These are phyloP conservation scores for Baryphthengus martii DNA, from an alignment of 2,113 vertebrate species.

Conservation along the genomic window DNA sequence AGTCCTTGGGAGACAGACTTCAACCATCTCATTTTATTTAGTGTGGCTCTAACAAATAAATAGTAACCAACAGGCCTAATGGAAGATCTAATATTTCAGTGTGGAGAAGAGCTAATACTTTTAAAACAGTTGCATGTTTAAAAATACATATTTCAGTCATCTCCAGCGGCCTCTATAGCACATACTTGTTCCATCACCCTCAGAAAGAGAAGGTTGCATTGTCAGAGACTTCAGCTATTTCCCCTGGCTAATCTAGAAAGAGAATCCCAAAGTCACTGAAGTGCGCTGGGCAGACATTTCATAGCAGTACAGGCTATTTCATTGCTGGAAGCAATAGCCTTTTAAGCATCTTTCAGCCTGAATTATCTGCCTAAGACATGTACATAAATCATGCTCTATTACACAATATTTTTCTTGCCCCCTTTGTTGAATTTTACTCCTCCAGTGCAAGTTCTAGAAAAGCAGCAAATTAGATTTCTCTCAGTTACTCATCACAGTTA, in stretches of 20 bases:
- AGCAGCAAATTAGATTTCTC: constrained; percentile 5
- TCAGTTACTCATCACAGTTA: constrained; percentile 13
- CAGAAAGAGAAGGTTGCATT: constrained; percentile 41
- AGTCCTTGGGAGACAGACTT: not conserved
- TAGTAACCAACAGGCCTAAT: not conserved
- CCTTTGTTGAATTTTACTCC: not conserved
- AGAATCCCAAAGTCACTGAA: constrained; percentile 61
- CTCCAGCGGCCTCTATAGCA: not conserved
- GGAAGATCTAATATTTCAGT: not conserved
- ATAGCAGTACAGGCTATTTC: constrained; percentile 48
- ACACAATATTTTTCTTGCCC: not conserved
- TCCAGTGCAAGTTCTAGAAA: constrained; percentile 9
- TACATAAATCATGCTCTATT: constrained; percentile 56
- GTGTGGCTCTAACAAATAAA: not conserved
- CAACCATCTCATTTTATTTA: not conserved
- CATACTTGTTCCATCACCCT: not conserved
- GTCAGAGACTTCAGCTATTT: constrained; percentile 48
- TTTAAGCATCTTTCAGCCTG: constrained; percentile 60
- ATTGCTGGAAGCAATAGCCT: constrained; percentile 59
- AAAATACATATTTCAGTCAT: constrained; percentile 16
- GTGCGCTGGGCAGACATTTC: constrained; percentile 59
- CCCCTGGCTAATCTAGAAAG: constrained; percentile 58
- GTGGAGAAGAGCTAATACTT: not conserved
- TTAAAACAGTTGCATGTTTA: not conserved
- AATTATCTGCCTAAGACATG: constrained; percentile 46